Base-by-base conservation (phyloP, 2,888 invertebrate species). In the Crematogaster levior region DNA sequence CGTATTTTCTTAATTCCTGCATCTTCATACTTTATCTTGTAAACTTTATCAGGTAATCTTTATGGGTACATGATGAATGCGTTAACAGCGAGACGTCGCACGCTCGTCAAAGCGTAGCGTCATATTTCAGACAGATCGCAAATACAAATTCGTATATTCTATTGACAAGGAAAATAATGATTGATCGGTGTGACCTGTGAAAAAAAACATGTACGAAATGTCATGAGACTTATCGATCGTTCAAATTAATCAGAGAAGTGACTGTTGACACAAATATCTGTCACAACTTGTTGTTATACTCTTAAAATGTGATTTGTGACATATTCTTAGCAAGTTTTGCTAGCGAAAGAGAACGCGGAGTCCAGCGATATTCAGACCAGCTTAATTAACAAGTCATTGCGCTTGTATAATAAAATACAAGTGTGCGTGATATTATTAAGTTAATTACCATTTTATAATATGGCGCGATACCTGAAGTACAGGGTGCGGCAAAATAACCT, bases 271-370 rank as follows among this genome's bases (percentile, higher is more conserved):
- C 37, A 37, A 70, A 24, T 58, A 1, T 73, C 4, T 51, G 43
- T 15, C 46, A 30, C 15, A 21, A n/a, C 15, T 43, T 27, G 18
- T 56, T 72, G 56, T n/a, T n/a, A n/a, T n/a, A n/a, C n/a, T n/a
- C n/a, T 51, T 12, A 34, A 73, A 46, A 46, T 15, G 15, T 4
- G 10, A 70, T 24, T 66, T n/a, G 21, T 18, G 27, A 72, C n/a
- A 9, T 18, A 58, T 30, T 58, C 21, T 46, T 18, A 46, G 5
- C 15, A 21, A 30, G 80, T 73, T 82, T 43, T 9, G 60, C 43
- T 74, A 63, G 53, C 82, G 79, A 63, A 79, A 85, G 83, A 79
- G 84, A 84, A 74, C 77, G 68, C 77, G 82, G 82, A 86, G 85
- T 84, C 83, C 79, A 86, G 82, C 66, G 84, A 85, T 83, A 74